Conservation (phyloP, 2,797 vertebrate species). For the Sternarchorhynchus goeldii region DNA sequence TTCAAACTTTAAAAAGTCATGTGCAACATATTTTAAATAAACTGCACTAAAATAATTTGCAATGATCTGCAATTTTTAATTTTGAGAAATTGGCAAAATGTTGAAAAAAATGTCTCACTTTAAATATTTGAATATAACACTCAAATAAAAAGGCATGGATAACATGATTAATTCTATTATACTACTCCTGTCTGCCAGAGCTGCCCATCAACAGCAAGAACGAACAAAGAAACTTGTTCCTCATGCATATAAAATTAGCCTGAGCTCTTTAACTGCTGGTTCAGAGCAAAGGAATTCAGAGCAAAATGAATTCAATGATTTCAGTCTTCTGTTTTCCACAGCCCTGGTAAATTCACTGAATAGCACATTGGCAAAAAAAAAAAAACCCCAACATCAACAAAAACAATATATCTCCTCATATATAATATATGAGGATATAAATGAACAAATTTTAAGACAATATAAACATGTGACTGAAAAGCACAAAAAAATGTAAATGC, state of each 20-base stretch:
- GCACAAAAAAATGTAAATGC: not conserved
- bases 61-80: too few relatives aligned
- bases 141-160: not conserved
- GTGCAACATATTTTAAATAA: not conserved
- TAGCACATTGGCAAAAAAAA: not conserved
- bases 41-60: not conserved
- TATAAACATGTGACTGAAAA: too few relatives aligned
- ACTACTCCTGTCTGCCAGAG: not conserved
- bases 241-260: not conserved
- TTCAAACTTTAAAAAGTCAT: not conserved
- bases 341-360: not conserved
- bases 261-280: not conserved
- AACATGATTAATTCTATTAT: conserved; percentile 7
- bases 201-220: not conserved
- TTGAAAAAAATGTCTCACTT: not conserved
- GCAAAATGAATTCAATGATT: not conserved
- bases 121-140: not conserved
- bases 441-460: not conserved
- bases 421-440: not conserved
- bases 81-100: too few relatives aligned
- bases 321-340: conserved; percentile 12
- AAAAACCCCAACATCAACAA: too few relatives aligned
- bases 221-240: not conserved
- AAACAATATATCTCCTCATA: too few relatives aligned
- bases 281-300: not conserved